Percentiles rank a stretch among this genome's conserved stretches.
phyloP scores from a whole-genome alignment of 2,113 vertebrate genomes.

The Orientallactaga bullata region DNA sequence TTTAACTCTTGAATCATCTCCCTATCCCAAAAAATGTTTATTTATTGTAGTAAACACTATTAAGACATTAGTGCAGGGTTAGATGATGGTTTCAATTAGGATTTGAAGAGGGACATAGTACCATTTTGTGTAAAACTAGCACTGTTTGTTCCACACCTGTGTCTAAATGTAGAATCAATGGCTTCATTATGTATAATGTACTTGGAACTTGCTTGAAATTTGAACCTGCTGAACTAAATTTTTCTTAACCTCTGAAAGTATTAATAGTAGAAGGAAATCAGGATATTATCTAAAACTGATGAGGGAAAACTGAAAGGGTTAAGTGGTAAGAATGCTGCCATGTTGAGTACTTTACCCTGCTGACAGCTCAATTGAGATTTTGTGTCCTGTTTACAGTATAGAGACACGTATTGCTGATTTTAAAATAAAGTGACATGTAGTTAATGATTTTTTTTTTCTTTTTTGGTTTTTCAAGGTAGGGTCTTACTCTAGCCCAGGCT shows the following conservation, averaged over 20 bases:
- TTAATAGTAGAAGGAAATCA: constrained; percentile 78
- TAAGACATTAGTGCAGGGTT: constrained; percentile 10
- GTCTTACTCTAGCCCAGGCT: too few species aligned
- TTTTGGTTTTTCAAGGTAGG: not conserved
- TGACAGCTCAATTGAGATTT: constrained; percentile 79
- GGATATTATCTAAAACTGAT: constrained; percentile 63
- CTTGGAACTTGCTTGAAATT: constrained; percentile 65
- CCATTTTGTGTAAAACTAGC: constrained; percentile 63
- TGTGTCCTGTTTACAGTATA: constrained; percentile 78
- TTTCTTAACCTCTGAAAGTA: constrained; percentile 57
- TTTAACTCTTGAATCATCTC: too few species aligned
- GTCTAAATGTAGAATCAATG: constrained; percentile 70
- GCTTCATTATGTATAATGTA: constrained; percentile 63
- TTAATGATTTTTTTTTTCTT: constrained; percentile 29
- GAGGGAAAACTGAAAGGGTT: constrained; percentile 70
- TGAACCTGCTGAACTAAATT: constrained; percentile 55
- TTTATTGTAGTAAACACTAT: constrained; percentile 27
- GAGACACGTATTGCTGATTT: constrained; percentile 80
- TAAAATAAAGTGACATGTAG: constrained; percentile 65
- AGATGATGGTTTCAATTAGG: constrained; percentile 50
- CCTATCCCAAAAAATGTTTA: not conserved
- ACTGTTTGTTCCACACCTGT: constrained; percentile 51
- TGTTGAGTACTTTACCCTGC: constrained; percentile 62
- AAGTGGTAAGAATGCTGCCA: constrained; percentile 72
- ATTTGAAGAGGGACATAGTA: constrained; percentile 44